These are phyloP conservation scores for Lynx canadensis DNA, from an alignment of 2,113 vertebrate genomes.

Conservation along the genomic window DNA sequence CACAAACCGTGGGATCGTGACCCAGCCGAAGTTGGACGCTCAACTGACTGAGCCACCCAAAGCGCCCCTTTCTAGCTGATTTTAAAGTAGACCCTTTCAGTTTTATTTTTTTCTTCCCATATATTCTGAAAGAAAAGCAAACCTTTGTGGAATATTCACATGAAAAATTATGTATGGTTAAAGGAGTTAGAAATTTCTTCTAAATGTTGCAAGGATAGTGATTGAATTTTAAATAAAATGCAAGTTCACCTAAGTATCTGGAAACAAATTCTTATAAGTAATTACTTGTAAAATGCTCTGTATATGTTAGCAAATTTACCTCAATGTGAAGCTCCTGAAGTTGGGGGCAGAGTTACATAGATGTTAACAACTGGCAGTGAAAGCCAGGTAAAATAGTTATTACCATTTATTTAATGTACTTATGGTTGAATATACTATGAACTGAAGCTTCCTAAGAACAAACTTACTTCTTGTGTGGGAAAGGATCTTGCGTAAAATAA, in stretches of 20 bases:
- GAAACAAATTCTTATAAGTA: neutral
- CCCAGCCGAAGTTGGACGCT: too few relatives aligned
- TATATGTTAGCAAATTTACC: conserved; percentile 5
- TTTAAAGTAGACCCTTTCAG: conserved; percentile 3
- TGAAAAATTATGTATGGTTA: neutral
- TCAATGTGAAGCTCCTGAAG: neutral
- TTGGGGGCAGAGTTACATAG: neutral
- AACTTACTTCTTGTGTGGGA: neutral
- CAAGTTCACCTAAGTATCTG: neutral
- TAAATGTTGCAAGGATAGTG: neutral
- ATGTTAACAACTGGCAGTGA: neutral
- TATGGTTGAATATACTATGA: neutral
- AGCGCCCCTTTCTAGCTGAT: neutral
- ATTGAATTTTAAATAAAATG: conserved; percentile 36
- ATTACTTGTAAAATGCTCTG: conserved; percentile 4
- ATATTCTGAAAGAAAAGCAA: conserved; percentile 4
- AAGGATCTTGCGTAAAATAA: conserved; percentile 11
- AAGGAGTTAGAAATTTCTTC: conserved; percentile 43
- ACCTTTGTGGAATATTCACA: neutral
- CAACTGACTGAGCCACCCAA: too few relatives aligned
- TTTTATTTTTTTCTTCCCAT: neutral
- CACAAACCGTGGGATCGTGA: too few relatives aligned
- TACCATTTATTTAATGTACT: conserved; percentile 9
- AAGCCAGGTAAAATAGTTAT: neutral
- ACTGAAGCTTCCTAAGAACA: neutral